Percentiles rank a stretch among this genome's conserved stretches.
Evolutionary conservation across 2,113 vertebrate genomes (phyloP).

Genomic region (Neopipo cinnamomea): DNA sequence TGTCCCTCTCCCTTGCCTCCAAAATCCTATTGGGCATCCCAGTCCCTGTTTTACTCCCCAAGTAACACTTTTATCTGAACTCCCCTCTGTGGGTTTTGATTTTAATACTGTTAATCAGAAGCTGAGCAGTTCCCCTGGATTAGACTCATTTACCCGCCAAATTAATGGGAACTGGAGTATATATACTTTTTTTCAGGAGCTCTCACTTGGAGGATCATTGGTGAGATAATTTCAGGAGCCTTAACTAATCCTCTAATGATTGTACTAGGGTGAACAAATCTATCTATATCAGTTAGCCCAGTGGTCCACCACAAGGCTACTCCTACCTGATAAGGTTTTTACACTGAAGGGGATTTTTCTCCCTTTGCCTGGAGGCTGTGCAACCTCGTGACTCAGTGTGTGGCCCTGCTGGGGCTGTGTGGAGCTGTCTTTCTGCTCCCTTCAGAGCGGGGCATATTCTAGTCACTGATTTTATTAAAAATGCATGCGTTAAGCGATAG

Average conservation of each 20-base stretch:
- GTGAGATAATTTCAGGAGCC: background rate
- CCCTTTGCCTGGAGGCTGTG: background rate
- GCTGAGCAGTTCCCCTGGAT: background rate
- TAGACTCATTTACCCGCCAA: background rate
- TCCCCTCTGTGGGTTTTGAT: background rate
- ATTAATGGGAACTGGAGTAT: background rate
- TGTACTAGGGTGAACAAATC: background rate
- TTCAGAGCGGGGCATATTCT: background rate
- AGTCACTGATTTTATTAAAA: conserved; percentile 1
- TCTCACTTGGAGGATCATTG: background rate
- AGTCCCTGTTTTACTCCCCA: background rate
- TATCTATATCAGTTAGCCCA: background rate
- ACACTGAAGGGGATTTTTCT: background rate
- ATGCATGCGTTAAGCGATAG: background rate
- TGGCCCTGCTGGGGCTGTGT: background rate
- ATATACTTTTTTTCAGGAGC: background rate
- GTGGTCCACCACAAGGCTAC: background rate
- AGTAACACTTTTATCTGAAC: background rate
- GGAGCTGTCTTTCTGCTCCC: background rate
- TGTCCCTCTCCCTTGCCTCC: background rate
- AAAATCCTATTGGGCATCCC: background rate
- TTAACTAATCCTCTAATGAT: conserved; percentile 4
- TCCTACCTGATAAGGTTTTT: background rate
- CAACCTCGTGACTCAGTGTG: fast-evolving
- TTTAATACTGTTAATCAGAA: conserved; percentile 16